Conservation (phyloP, 2,888 invertebrate species). For the Drosophila mulleri region DNA sequence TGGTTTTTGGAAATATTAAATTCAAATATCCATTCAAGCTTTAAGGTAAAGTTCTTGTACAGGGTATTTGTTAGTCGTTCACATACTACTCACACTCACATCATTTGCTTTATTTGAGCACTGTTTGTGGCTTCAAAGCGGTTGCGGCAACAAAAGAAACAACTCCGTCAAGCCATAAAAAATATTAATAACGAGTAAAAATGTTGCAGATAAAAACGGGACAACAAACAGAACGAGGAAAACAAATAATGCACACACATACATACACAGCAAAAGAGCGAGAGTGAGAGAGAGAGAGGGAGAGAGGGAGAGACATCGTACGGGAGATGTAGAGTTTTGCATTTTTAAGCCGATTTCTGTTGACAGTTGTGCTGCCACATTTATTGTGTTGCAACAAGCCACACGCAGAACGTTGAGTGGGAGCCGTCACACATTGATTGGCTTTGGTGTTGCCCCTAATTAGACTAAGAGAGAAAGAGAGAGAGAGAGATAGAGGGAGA, state of each 20-base stretch:
- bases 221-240: slow-evolving; percentile 19
- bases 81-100: not conserved
- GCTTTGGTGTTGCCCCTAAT: slow-evolving; percentile 48
- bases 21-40: no score
- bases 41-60: not conserved
- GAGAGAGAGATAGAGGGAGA: not conserved
- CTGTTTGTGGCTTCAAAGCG: slow-evolving; percentile 38
- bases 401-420: slow-evolving; percentile 6
- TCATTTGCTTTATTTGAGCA: slow-evolving; percentile 25
- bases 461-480: slow-evolving; percentile 2
- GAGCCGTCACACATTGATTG: slow-evolving; percentile 8
- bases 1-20: no score
- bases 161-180: slow-evolving; percentile 52
- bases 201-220: slow-evolving; percentile 29
- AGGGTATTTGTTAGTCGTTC: slow-evolving; percentile 1
- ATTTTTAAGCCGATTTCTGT: slow-evolving; percentile 58
- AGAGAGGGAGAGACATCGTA: no score
- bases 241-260: slow-evolving; percentile 3
- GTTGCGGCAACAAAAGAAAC: slow-evolving; percentile 30
- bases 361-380: slow-evolving; percentile 21
- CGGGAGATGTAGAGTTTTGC: slow-evolving; percentile 30
- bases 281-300: not conserved
- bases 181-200: slow-evolving; percentile 55
- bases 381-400: slow-evolving; percentile 16
- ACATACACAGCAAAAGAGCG: not conserved